Conservation (phyloP, 2,113 vertebrate genomes). For the Sebastes schlegelii region DNA sequence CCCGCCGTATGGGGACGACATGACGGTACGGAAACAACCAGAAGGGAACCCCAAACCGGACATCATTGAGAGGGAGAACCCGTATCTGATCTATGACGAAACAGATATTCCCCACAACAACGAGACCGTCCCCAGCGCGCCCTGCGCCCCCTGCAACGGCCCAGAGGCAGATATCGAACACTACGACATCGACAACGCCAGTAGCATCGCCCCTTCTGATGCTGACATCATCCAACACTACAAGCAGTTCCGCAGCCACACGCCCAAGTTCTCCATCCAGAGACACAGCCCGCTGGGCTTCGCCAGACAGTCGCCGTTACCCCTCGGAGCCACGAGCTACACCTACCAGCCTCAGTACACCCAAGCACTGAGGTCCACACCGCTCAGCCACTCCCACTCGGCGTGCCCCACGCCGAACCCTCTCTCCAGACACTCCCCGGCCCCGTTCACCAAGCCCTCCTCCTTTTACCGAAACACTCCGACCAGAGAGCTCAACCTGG, state of each 20-base stretch:
- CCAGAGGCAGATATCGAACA: slow-evolving; percentile 93
- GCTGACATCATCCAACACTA: slow-evolving; percentile 98
- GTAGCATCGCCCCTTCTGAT: slow-evolving; percentile 97
- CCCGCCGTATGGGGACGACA: slow-evolving; percentile 93
- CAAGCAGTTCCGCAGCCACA: slow-evolving; percentile 97
- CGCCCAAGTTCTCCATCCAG: slow-evolving; percentile 97
- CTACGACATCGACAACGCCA: slow-evolving; percentile 98
- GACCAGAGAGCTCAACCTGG: slow-evolving; percentile 92
- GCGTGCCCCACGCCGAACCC: slow-evolving; percentile 93
- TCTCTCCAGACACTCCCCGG: slow-evolving; percentile 93
- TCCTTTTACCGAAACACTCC: slow-evolving; percentile 95
- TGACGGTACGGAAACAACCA: slow-evolving; percentile 95
- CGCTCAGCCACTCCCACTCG: slow-evolving; percentile 93
- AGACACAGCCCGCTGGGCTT: slow-evolving; percentile 96
- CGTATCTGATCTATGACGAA: slow-evolving; percentile 97
- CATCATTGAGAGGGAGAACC: slow-evolving; percentile 97
- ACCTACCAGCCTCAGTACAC: slow-evolving; percentile 92
- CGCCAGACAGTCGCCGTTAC: slow-evolving; percentile 93
- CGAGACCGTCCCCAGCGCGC: slow-evolving; percentile 92
- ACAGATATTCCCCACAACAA: slow-evolving; percentile 89
- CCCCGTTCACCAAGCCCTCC: slow-evolving; percentile 92
- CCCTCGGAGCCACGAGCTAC: slow-evolving; percentile 92
- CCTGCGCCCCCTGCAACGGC: slow-evolving; percentile 86
- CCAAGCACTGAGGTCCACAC: slow-evolving; percentile 89
- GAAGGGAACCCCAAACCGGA: slow-evolving; percentile 98